These are phyloP conservation scores for Diogma glabrata DNA, from an alignment of 2,888 invertebrate species.

Conservation along the genomic window DNA sequence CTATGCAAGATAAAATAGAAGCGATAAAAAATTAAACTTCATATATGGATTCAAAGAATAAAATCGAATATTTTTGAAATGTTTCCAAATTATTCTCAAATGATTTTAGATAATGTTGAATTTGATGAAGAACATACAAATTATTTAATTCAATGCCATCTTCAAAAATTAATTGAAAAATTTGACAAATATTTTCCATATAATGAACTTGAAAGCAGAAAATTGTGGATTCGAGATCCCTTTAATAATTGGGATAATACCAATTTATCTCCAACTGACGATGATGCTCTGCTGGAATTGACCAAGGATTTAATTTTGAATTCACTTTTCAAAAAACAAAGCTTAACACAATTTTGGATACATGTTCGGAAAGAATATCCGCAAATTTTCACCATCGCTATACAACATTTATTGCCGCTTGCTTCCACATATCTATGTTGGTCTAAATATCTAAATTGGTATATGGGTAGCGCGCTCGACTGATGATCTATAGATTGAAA, in stretches of 20 bases:
- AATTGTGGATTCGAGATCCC: not conserved
- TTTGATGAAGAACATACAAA: not conserved
- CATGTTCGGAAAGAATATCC: too few relatives aligned
- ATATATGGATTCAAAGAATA: slow-evolving; percentile 3
- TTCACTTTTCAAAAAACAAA: slow-evolving; percentile 17
- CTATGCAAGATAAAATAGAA: slow-evolving; percentile 9
- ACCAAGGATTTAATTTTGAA: slow-evolving; percentile 20
- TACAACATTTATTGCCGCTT: too few relatives aligned
- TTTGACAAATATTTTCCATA: not conserved
- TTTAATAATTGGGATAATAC: too few relatives aligned
- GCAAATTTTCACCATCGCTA: too few relatives aligned
- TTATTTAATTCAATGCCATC: slow-evolving; percentile 10
- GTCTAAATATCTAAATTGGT: too few relatives aligned
- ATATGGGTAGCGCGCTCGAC: too few relatives aligned
- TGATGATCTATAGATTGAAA: too few relatives aligned
- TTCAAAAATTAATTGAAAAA: slow-evolving; percentile 10
- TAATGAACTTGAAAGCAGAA: not conserved
- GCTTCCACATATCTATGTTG: too few relatives aligned
- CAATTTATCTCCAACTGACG: too few relatives aligned
- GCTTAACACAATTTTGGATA: slow-evolving; percentile 14
- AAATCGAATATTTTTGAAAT: not conserved
- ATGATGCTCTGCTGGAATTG: too few relatives aligned
- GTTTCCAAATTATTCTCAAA: slow-evolving; percentile 10
- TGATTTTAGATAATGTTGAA: not conserved
- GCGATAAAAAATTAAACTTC: slow-evolving; percentile 10